These are phyloP conservation scores for Thelaira solivaga DNA, from an alignment of 2,888 invertebrate species.

Conservation along the genomic window DNA sequence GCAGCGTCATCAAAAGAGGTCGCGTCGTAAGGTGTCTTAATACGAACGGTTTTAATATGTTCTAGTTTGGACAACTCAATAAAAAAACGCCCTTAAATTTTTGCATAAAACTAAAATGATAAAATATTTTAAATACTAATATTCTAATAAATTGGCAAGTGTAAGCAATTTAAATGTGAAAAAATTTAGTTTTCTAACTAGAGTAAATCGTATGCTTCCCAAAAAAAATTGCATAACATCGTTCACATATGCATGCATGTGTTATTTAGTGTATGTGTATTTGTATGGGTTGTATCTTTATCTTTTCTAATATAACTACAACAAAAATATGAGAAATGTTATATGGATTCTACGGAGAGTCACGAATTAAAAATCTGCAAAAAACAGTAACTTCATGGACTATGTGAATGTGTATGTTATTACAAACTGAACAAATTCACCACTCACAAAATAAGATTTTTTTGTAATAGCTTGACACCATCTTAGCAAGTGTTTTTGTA, in stretches of 20 bases:
- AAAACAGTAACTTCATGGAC: neutral
- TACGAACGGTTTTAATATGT: constrained; percentile 71
- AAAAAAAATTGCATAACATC: constrained; percentile 73
- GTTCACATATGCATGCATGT: constrained; percentile 65
- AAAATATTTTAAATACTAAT: constrained; percentile 3
- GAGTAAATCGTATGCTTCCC: constrained; percentile 64
- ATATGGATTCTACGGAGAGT: neutral
- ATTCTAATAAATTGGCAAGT: constrained; percentile 24
- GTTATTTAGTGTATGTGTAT: constrained; percentile 61
- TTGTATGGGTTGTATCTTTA: constrained; percentile 65
- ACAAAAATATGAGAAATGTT: constrained; percentile 2
- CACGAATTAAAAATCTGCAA: constrained; percentile 8
- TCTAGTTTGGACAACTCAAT: constrained; percentile 68
- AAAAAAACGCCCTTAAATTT: constrained; percentile 46
- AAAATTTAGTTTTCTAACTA: constrained; percentile 21
- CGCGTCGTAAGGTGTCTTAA: constrained; percentile 59
- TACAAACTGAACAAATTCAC: constrained; percentile 40
- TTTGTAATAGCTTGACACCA: too few relatives aligned
- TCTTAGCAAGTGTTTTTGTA: constrained; percentile 41
- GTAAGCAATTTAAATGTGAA: constrained; percentile 38
- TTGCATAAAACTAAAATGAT: constrained; percentile 27
- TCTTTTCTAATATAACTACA: neutral
- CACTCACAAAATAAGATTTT: constrained; percentile 17
- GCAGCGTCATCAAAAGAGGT: constrained; percentile 60
- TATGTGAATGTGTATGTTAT: constrained; percentile 7